phyloP scores from a whole-genome alignment of 2,113 vertebrate genomes.

The Seriola quinqueradiata region DNA sequence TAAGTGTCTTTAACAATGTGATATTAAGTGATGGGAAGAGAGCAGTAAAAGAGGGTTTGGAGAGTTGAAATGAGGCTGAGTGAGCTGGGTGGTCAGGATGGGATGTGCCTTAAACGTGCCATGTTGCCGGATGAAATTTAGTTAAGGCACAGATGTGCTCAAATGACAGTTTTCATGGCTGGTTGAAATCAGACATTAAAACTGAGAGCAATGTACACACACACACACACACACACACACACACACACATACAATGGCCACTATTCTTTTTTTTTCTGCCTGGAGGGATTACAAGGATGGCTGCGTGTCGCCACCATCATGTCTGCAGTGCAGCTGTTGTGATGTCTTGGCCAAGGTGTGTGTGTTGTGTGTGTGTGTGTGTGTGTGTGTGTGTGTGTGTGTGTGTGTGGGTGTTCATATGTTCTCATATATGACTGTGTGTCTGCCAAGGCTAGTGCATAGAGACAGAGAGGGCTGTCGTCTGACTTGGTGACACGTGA shows the following conservation, averaged over 20 bases:
- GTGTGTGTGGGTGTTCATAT: neutral
- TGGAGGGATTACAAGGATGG: conserved; percentile 75
- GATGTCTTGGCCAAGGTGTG: conserved; percentile 37
- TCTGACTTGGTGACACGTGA: conserved; percentile 41
- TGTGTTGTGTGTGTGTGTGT: conserved; percentile 15
- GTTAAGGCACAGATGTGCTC: conserved; percentile 55
- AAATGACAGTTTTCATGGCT: conserved; percentile 71
- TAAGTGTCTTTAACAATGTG: conserved; percentile 31
- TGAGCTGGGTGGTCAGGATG: conserved; percentile 60
- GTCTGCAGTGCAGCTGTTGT: conserved; percentile 81
- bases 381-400: conserved; percentile 19
- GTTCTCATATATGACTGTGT: conserved; percentile 26
- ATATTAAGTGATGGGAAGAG: conserved; percentile 20
- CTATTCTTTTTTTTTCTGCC: conserved; percentile 70
- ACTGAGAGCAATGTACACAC: conserved; percentile 51
- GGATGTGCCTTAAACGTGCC: conserved; percentile 32
- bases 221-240: conserved; percentile 36
- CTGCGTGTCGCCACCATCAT: conserved; percentile 73
- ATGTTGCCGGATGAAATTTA: conserved; percentile 60
- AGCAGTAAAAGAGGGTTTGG: neutral
- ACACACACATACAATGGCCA: conserved; percentile 45
- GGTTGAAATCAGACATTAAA: conserved; percentile 71
- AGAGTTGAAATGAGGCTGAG: neutral
- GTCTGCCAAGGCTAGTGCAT: conserved; percentile 37
- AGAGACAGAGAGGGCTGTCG: conserved; percentile 28